A percentile compares a stretch with the other conserved stretches of the same genome.
Conservation (phyloP, 2,888 invertebrate genomes). For the Piscicola geometra region DNA sequence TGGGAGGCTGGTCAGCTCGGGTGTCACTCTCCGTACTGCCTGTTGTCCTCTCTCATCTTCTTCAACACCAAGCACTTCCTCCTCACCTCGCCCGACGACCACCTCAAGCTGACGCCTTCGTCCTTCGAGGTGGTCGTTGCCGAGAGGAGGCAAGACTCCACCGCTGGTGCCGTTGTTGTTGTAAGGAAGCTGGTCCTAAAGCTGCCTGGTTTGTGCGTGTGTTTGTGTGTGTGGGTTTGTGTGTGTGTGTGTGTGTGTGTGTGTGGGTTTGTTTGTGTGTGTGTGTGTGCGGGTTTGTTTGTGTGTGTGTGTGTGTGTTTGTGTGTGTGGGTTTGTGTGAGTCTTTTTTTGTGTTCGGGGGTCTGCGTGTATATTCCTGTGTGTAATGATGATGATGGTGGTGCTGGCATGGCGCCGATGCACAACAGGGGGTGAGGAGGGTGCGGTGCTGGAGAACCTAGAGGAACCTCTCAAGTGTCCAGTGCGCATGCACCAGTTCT, state of each 20-base stretch:
- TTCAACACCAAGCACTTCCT: constrained; percentile 37
- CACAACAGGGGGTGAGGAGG: constrained; percentile 8
- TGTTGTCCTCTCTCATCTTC: constrained; percentile 33
- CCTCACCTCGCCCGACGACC: constrained; percentile 31
- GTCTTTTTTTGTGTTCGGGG: no score
- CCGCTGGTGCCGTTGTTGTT: no score
- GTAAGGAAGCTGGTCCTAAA: constrained; percentile 25
- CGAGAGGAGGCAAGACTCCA: no score
- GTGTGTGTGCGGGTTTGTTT: background rate
- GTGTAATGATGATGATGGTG: background rate
- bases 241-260: background rate
- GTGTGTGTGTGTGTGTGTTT: no score
- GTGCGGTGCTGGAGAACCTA: constrained; percentile 18
- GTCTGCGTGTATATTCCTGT: no score
- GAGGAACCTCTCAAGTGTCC: constrained; percentile 32
- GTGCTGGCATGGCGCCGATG: background rate
- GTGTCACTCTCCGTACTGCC: constrained; percentile 28
- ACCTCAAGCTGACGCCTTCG: constrained; percentile 21
- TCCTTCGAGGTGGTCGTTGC: background rate
- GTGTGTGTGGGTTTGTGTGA: no score
- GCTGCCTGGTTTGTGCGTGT: background rate
- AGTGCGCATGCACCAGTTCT: constrained; percentile 32
- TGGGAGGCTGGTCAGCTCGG: constrained; percentile 35
- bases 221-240: no score
- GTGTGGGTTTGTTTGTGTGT: background rate